Percentiles rank a stretch among this genome's conserved stretches.
These are phyloP conservation scores for Eumacrocentrus americanus DNA, from an alignment of 2,888 invertebrate genomes.

Conservation along the genomic window DNA sequence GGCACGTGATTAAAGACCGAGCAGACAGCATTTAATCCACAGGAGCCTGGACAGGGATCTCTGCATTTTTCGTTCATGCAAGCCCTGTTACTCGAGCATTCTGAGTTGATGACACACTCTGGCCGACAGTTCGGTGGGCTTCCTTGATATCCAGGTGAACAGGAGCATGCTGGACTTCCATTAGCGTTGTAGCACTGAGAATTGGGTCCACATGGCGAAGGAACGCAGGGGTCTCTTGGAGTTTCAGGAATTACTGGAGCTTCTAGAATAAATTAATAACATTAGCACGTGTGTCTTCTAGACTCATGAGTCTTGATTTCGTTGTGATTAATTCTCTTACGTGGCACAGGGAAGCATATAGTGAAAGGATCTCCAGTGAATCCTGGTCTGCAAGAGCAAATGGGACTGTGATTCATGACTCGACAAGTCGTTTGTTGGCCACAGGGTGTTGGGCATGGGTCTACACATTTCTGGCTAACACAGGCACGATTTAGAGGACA, in stretches of 20 bases:
- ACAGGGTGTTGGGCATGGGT: conserved; percentile 72
- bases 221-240: conserved; percentile 68
- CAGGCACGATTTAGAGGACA: conserved; percentile 75
- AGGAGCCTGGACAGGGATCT: conserved; percentile 81
- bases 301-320: too few relatives aligned
- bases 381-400: conserved; percentile 63
- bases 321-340: conserved; percentile 62
- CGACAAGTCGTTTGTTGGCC: conserved; percentile 77
- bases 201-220: conserved; percentile 79
- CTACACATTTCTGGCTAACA: conserved; percentile 75
- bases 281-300: conserved; percentile 53
- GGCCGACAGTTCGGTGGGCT: conserved; percentile 73
- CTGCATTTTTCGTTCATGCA: conserved; percentile 81
- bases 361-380: conserved; percentile 62
- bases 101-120: conserved; percentile 71
- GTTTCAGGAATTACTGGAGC: background rate
- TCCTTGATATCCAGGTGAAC: conserved; percentile 68
- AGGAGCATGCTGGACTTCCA: conserved; percentile 68
- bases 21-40: conserved; percentile 80
- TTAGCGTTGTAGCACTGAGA: conserved; percentile 77
- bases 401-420: conserved; percentile 73
- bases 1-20: conserved; percentile 81
- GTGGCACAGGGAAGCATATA: conserved; percentile 69
- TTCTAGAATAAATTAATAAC: conserved; percentile 44
- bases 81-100: conserved; percentile 74